Base-by-base conservation (phyloP, 2,888 invertebrate species). In the Limnephilus auricula region DNA sequence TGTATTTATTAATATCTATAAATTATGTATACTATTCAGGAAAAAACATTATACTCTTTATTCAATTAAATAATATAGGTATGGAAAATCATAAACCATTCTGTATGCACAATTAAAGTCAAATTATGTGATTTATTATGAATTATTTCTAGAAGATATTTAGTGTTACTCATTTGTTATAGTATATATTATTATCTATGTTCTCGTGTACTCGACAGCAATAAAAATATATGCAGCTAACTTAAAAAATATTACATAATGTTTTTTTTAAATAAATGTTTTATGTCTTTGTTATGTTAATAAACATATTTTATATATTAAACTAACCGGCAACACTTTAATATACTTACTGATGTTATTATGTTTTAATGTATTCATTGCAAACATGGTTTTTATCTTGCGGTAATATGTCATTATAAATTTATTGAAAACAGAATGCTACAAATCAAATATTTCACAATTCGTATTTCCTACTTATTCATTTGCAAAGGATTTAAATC, bases 391-490 rank as follows among this genome's bases (percentile, higher is more conserved):
- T 91, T 65, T 37, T 45, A 30, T 84, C 84, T n/a, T 84, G 84
- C 25, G 40, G 40, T 84, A n/a, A 30, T 45, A 30, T n/a, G n/a
- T 79, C 86, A 82, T 5, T 31, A 89, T 83, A 40, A 79, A 85
- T 79, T 90, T 50, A 88, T 65, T 90, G 88, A 79, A 92, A 90
- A 82, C 85, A 89, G 89, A 84, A 30, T 45, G 10, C 9, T 85
- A 30, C 15, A 9, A 65, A 40, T 82, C 34, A 34, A 45, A 30
- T 45, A 30, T 85, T 40, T 34, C 34, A 82, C 4, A 34, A 2
- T 18, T 82, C 9, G 1, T 25, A 82, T 82, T 82, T 31, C 32
- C 9, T 34, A 82, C 25, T 25, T 32, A 34, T 82, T 32, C 25
- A 32, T 82, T 25, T 34, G 82, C 82, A 82, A 34, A 82, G 34